phyloP scores from a whole-genome alignment of 1,140 invertebrate genomes.

The Archegozetes longisetosus region DNA sequence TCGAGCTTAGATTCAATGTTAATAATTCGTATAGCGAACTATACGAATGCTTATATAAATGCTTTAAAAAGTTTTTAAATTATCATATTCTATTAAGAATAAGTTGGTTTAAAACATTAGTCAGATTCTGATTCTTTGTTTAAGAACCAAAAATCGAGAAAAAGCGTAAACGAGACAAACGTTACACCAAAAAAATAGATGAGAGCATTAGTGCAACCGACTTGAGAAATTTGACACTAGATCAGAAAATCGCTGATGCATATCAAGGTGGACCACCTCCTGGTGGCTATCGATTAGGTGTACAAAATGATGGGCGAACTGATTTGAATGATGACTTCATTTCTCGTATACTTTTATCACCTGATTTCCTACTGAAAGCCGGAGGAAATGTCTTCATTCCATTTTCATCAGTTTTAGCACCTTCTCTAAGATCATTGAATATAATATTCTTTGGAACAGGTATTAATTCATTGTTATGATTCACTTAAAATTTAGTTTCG shows the following conservation, averaged over 20 bases:
- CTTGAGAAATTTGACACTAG: no score
- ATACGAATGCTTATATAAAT: no score
- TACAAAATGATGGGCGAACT: not conserved
- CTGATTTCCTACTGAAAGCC: not conserved
- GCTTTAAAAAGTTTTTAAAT: no score
- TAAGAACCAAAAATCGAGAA: no score
- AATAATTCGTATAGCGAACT: no score
- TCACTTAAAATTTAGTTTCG: not conserved
- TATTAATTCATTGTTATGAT: not conserved
- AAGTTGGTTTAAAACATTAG: no score
- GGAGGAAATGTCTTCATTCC: not conserved
- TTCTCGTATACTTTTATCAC: not conserved
- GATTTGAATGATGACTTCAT: not conserved
- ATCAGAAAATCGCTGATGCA: not conserved
- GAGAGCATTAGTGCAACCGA: no score
- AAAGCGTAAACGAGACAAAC: no score
- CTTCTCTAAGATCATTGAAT: not conserved
- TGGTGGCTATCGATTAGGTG: not conserved
- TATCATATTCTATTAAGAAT: no score
- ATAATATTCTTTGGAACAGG: not conserved
- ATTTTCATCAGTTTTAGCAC: not conserved
- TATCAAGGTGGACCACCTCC: not conserved
- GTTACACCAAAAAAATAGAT: no score
- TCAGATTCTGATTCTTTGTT: no score
- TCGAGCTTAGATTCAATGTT: no score